Conservation (phyloP, 2,888 invertebrate genomes). For the Conops quadrifasciatus region DNA sequence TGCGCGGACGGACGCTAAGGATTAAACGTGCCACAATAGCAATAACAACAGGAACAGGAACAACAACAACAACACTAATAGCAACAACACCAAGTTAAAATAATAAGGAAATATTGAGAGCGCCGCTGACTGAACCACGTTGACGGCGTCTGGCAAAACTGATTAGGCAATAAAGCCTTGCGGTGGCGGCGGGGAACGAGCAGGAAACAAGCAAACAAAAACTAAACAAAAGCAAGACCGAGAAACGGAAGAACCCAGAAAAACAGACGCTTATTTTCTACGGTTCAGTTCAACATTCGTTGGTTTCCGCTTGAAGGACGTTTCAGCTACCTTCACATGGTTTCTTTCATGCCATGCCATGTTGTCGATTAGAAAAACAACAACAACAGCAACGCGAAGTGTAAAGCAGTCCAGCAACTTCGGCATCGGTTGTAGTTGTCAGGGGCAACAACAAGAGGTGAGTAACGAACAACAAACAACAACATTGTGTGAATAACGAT, state of each 20-base stretch:
- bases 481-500: constrained; percentile 18
- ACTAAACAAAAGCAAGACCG: not conserved
- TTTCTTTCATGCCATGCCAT: constrained; percentile 20
- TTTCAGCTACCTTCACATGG: constrained; percentile 14
- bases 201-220: constrained; percentile 9
- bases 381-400: not conserved
- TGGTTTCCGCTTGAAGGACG: constrained; percentile 32
- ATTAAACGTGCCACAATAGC: constrained; percentile 20
- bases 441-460: not conserved
- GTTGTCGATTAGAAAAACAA: constrained; percentile 19
- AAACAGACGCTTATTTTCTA: not conserved
- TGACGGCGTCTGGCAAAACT: no score
- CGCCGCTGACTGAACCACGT: not conserved
- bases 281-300: not conserved
- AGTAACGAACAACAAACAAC: constrained; percentile 32
- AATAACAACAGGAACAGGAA: constrained; percentile 7
- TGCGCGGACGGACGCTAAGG: constrained; percentile 47
- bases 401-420: not conserved
- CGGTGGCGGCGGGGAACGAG: not conserved
- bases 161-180: not conserved
- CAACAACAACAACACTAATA: constrained; percentile 27
- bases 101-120: constrained; percentile 11
- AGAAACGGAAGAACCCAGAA: constrained; percentile 1
- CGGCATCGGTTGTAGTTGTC: not conserved
- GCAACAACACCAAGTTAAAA: constrained; percentile 28